phyloP scores from a whole-genome alignment of 2,888 invertebrate genomes.

The Callyntrura guangdongensis region DNA sequence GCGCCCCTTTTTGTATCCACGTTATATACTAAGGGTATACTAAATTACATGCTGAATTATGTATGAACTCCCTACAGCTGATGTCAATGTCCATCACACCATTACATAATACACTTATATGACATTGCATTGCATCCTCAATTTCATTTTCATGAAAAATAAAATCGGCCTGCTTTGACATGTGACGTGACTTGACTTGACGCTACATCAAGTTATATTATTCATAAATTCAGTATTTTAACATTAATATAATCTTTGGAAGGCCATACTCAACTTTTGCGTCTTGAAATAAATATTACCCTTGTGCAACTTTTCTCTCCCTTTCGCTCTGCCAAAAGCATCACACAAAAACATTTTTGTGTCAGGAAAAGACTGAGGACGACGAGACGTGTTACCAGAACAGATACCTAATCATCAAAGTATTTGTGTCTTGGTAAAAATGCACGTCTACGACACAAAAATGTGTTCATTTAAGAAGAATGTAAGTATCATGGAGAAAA shows the following conservation, averaged over 20 bases:
- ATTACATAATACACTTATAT: neutral
- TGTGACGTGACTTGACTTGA: neutral
- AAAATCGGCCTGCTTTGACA: no score
- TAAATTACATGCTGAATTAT: no score
- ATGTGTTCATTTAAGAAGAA: no score
- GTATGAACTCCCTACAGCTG: no score
- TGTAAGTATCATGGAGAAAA: no score
- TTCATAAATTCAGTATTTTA: constrained; percentile 2
- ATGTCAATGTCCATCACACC: constrained; percentile 22
- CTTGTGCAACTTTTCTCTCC: neutral
- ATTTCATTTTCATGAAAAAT: neutral
- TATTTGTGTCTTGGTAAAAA: no score
- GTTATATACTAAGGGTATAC: no score
- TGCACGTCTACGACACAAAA: no score
- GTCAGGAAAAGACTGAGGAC: neutral
- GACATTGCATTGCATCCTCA: neutral
- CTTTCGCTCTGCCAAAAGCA: neutral
- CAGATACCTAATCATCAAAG: no score
- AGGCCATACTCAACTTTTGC: neutral
- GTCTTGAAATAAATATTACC: neutral
- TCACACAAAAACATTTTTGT: neutral
- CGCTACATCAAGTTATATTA: neutral
- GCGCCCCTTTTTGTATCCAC: no score
- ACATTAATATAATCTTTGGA: constrained; percentile 2
- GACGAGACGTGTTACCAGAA: no score